Evolutionary conservation across 2,888 invertebrate species (phyloP).

Genomic region (Cerastis leucographa): DNA sequence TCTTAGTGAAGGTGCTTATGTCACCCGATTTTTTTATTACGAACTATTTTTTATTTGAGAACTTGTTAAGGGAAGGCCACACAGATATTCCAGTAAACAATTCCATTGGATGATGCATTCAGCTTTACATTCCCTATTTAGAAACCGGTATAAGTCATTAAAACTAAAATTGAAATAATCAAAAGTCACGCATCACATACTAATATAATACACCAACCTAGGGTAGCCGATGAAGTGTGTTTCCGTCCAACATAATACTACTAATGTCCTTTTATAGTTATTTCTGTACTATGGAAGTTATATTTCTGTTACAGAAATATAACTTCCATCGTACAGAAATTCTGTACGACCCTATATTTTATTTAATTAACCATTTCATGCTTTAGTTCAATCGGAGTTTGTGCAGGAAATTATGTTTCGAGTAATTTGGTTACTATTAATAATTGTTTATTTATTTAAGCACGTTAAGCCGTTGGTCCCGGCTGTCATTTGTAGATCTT

Average conservation of each 20-base stretch:
- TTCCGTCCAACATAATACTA: slow-evolving; percentile 67
- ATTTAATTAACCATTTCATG: slow-evolving; percentile 23
- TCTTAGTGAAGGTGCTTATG: too few relatives aligned
- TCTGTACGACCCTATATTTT: slow-evolving; percentile 7
- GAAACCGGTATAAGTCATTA: background rate
- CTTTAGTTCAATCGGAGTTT: slow-evolving; percentile 10
- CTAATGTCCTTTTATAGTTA: slow-evolving; percentile 29
- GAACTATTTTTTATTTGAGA: too few relatives aligned
- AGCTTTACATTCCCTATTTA: background rate
- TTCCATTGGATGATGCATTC: background rate
- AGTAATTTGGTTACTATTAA: background rate
- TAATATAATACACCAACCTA: slow-evolving; percentile 49
- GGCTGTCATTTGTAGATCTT: too few relatives aligned
- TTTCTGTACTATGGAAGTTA: slow-evolving; percentile 37
- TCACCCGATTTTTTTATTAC: too few relatives aligned
- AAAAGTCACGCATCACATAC: slow-evolving; percentile 52
- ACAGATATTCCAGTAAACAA: too few relatives aligned
- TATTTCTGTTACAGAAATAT: too few relatives aligned
- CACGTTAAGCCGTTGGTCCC: too few relatives aligned
- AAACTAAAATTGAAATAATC: slow-evolving; percentile 21
- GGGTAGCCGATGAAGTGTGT: slow-evolving; percentile 75
- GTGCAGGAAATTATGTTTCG: slow-evolving; percentile 18
- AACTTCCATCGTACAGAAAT: too few relatives aligned
- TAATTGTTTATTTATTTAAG: background rate
- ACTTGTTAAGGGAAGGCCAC: too few relatives aligned